Evolutionary conservation across 2,797 vertebrate genomes (phyloP), one percentile per base, ranked within the genome.

Genomic region (Diplodus puntazzo): DNA sequence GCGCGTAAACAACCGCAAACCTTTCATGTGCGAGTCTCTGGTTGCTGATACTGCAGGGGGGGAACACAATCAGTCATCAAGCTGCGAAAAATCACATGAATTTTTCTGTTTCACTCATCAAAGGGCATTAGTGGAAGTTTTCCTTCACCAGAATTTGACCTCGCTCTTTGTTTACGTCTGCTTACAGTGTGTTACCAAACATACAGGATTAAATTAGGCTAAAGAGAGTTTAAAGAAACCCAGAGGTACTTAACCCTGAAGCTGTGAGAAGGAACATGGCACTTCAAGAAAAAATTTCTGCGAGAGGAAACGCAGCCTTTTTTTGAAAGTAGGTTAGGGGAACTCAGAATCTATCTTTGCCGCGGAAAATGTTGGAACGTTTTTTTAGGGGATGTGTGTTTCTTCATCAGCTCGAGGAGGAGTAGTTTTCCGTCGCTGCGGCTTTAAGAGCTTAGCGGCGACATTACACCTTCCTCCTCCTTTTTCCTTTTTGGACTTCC

Each of bases 271-370:
- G 52, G 42, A 73, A 42, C 13, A 1, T 46, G 46, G 16, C 13
- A 23, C 30, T 65, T 20, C 14, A 73, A 75, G 5, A 14, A 73
- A 75, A 25, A 8, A 5, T 10, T 39, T 55, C 30, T 43, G 45
- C 4, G 13, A 57, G 61, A 71, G 50, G 39, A 49, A 66, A 55
- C 13, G 0, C 59, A 25, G 64, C 30, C 73, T 82, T 81, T 67
- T 64, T 27, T 27, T 6, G 17, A 82, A 90, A 85, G 23, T 85
- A 83, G 87, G 87, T 88, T 89, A 85, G 1, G 65, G 50, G 78
- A 87, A 72, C 70, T 80, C 67, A 42, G 52, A 81, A 39, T 59
- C 76, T 69, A 23, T 79, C 73, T 84, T 61, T 58, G 59, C 59
- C 1, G 2, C 61, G 23, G 66, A 82, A 72, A 72, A 53, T 11